These are phyloP conservation scores for Vidua chalybeata DNA, from an alignment of 2,113 vertebrate genomes.

Conservation along the genomic window DNA sequence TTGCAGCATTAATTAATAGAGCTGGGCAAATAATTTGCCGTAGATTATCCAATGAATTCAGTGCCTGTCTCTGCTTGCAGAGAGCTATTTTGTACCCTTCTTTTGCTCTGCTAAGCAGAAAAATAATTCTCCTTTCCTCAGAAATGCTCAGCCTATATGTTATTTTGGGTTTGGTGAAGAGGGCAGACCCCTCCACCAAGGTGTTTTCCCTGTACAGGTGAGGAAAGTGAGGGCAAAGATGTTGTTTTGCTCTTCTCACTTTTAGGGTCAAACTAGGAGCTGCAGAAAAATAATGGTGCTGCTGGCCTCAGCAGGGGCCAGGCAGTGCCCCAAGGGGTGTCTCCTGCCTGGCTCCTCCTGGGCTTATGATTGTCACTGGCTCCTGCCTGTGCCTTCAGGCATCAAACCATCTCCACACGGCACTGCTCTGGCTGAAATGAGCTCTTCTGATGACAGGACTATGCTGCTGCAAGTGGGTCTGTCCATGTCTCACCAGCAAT, in stretches of 20 bases:
- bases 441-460: neutral
- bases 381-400: neutral
- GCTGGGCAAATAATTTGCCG: constrained; percentile 43
- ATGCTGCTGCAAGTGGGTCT: neutral
- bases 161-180: neutral
- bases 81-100: neutral
- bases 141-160: neutral
- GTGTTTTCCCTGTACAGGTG: neutral
- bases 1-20: constrained; percentile 55
- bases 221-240: neutral
- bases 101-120: constrained; percentile 37
- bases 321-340: neutral
- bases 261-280: neutral
- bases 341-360: neutral
- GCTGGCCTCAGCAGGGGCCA: neutral
- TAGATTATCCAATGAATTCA: constrained; percentile 40
- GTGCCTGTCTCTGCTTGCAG: neutral
- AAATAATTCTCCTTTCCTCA: neutral
- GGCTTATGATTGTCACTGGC: neutral
- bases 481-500: neutral
- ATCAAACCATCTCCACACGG: neutral
- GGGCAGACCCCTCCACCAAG: neutral
- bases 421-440: neutral
- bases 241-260: neutral
- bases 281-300: neutral